A percentile compares a stretch with the other conserved stretches of the same genome.
Conservation (phyloP, 2,113 vertebrate genomes). For the Peromyscus californicus region DNA sequence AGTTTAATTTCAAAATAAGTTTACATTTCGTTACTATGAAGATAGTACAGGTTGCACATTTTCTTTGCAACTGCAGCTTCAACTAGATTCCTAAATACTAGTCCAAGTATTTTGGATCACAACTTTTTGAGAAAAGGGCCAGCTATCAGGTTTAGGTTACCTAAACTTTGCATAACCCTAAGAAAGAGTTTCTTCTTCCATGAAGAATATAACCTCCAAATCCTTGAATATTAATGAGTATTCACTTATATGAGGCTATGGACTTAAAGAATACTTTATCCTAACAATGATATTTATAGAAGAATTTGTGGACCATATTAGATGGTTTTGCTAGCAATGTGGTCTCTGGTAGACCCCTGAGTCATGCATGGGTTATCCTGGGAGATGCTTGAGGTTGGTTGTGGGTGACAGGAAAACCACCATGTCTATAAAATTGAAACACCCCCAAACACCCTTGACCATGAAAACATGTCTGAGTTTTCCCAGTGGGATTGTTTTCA, state of each 20-base stretch:
- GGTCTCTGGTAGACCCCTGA: not conserved
- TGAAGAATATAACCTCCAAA: not conserved
- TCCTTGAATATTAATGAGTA: not conserved
- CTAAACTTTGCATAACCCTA: not conserved
- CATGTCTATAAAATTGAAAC: not conserved
- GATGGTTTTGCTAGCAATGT: not conserved
- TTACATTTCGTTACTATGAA: not conserved
- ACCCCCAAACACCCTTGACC: accelerated
- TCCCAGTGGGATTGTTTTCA: not conserved
- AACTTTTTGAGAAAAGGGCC: not conserved
- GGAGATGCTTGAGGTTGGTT: not conserved
- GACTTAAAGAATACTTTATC: not conserved
- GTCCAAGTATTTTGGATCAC: not conserved
- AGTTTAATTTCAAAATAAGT: slow-evolving; percentile 51
- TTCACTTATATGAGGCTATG: not conserved
- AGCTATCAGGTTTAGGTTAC: not conserved
- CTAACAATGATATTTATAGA: not conserved
- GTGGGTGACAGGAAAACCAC: accelerated
- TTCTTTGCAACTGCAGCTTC: not conserved
- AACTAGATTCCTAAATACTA: not conserved
- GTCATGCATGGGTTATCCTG: not conserved
- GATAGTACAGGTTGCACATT: not conserved
- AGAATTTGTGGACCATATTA: accelerated
- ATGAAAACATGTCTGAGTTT: not conserved
- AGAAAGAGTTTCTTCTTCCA: not conserved